These are phyloP conservation scores for Neoitamus cyanurus DNA, from an alignment of 2,888 invertebrate genomes.

Conservation along the genomic window DNA sequence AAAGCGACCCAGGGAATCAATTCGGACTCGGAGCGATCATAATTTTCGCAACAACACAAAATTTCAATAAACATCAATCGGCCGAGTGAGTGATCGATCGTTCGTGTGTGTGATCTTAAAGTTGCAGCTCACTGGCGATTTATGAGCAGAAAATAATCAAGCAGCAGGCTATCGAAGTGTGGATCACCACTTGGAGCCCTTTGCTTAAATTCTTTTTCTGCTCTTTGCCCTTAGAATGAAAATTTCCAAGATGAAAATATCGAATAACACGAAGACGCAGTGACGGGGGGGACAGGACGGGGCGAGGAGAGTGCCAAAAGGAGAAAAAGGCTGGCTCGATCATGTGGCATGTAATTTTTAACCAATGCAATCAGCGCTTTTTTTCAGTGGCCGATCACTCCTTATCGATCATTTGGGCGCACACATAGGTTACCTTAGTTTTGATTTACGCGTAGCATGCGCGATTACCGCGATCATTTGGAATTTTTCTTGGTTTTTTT, in stretches of 20 bases:
- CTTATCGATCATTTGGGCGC: slow-evolving; percentile 38
- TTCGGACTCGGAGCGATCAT: slow-evolving; percentile 29
- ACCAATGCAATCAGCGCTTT: slow-evolving; percentile 37
- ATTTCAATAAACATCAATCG: slow-evolving; percentile 46
- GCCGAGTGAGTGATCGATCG: slow-evolving; percentile 32
- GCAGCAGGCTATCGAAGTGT: slow-evolving; percentile 44
- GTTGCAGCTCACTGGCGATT: slow-evolving; percentile 40
- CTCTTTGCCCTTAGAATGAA: slow-evolving; percentile 30
- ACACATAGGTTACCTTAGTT: slow-evolving; percentile 30
- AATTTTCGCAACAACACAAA: slow-evolving; percentile 30
- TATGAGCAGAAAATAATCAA: slow-evolving; percentile 45
- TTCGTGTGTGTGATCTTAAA: slow-evolving; percentile 33
- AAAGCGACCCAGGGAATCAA: slow-evolving; percentile 15
- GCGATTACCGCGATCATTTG: slow-evolving; percentile 39
- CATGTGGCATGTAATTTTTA: slow-evolving; percentile 44
- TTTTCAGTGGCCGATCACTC: slow-evolving; percentile 38
- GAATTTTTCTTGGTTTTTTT: slow-evolving; percentile 13
- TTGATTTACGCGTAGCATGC: slow-evolving; percentile 40
- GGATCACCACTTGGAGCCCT: slow-evolving; percentile 32
- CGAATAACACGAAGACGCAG: slow-evolving; percentile 25
- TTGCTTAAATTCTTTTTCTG: slow-evolving; percentile 21
- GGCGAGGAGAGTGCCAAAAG: background rate
- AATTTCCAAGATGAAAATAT: slow-evolving; percentile 21
- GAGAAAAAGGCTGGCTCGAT: slow-evolving; percentile 12
- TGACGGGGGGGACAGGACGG: background rate